Evolutionary conservation across 2,797 vertebrate genomes (phyloP), one percentile per base, ranked within the genome.

Genomic region (Chiropotes sagulatus): DNA sequence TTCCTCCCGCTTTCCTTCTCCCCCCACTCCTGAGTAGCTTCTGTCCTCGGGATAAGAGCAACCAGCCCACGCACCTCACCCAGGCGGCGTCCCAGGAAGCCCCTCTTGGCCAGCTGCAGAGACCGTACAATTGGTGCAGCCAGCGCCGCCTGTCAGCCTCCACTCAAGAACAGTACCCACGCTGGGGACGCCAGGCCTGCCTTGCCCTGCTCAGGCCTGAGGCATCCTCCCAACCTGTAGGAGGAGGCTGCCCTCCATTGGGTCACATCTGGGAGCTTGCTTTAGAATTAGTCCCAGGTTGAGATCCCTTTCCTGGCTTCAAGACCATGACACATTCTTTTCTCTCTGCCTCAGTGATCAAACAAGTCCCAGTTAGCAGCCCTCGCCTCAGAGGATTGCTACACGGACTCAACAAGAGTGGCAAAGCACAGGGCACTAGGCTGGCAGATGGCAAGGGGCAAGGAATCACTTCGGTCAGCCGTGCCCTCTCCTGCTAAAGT

Each of bases 391-490:
- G 10, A 58, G 52, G 20, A 30, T 33, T 33, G 39, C 33, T 24
- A 19, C 39, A 33, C n/a, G 39, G 19, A 76, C 44, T 39, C 2
- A 58, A 8, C 4, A 13, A 44, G 28, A 57, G 19, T 12, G 4
- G n/a, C 39, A 33, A 22, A 44, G 36, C 19, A 24, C 70, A 76
- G 28, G 50, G 61, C 72, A 41, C 57, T 12, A 11, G 13, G 61
- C n/a, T 13, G 58, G 48, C 30, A 22, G 0, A 15, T 0, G 1
- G 14, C 79, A 81, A 81, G n/a, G 50, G 22, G 13, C 28, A 50
- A 7, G 12, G n/a, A 52, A 48, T 39, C 24, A 0, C 36, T 36
- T 17, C 0, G 1, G 24, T 4, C 57, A 52, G 86, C 28, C 0
- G 0, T 13, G 17, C 3, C 13, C 15, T 67, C 50, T 54, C 48